A percentile compares a stretch with the other conserved stretches of the same genome.
These are phyloP conservation scores for Glareola pratincola DNA, from an alignment of 2,113 vertebrate genomes.

Conservation along the genomic window DNA sequence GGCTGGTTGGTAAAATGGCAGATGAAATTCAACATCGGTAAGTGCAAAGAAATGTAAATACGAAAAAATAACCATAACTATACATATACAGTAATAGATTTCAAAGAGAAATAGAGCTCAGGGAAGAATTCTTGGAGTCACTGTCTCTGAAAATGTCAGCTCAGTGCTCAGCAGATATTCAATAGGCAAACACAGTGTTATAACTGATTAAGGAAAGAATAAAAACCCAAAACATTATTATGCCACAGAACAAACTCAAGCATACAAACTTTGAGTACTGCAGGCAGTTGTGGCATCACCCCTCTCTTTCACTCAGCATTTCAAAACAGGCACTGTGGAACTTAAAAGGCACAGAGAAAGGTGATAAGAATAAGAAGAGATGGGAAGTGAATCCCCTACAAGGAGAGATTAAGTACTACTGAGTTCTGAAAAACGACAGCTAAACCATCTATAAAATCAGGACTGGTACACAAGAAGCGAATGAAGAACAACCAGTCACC, in stretches of 20 bases:
- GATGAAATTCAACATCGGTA: background rate
- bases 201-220: background rate
- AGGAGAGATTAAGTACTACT: background rate
- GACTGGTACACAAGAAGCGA: background rate
- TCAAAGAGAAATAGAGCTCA: background rate
- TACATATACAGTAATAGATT: background rate
- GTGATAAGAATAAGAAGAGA: background rate
- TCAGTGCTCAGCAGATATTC: background rate
- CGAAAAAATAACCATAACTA: background rate
- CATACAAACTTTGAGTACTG: background rate
- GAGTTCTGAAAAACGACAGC: background rate
- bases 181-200: background rate
- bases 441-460: background rate
- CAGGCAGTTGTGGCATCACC: background rate
- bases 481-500: background rate
- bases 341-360: background rate
- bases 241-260: background rate
- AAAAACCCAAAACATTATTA: background rate
- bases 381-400: background rate
- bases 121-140: background rate
- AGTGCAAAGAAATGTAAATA: background rate
- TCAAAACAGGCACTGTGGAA: background rate
- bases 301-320: background rate
- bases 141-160: background rate
- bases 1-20: background rate